These are phyloP conservation scores for Metellina segmentata DNA, from an alignment of 2,888 invertebrate genomes.

Conservation along the genomic window DNA sequence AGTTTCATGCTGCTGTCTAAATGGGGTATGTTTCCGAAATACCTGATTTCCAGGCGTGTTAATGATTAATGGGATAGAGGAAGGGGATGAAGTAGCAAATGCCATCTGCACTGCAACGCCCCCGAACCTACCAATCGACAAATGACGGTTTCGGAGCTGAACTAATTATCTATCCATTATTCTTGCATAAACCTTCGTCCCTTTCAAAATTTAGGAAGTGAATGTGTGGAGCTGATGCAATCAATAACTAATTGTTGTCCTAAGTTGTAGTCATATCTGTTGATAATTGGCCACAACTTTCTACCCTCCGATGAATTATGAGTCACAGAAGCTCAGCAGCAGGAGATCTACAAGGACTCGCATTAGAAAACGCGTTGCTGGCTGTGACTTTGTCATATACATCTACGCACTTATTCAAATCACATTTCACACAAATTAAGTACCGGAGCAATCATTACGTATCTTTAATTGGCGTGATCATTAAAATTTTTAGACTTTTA, in stretches of 20 bases:
- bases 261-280: not conserved
- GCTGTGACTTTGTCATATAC: too few relatives aligned
- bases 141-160: not conserved
- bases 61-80: constrained; percentile 65
- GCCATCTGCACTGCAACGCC: constrained; percentile 23
- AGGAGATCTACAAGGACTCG: too few relatives aligned
- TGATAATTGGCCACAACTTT: not conserved
- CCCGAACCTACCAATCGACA: not conserved
- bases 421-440: too few relatives aligned
- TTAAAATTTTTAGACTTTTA: too few relatives aligned
- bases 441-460: too few relatives aligned
- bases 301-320: not conserved
- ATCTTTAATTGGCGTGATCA: too few relatives aligned
- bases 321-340: not conserved
- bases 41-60: constrained; percentile 67
- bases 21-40: constrained; percentile 73
- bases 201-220: not conserved
- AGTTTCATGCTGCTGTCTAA: constrained; percentile 69
- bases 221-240: not conserved
- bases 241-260: constrained; percentile 1
- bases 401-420: too few relatives aligned
- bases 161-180: constrained; percentile 23
- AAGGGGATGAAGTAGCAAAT: constrained; percentile 48
- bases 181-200: not conserved
- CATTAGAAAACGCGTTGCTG: too few relatives aligned